Evolutionary conservation across 2,888 invertebrate genomes (phyloP), one percentile per base, ranked within the genome.

Genomic region (Orthonychiurus folsomi): DNA sequence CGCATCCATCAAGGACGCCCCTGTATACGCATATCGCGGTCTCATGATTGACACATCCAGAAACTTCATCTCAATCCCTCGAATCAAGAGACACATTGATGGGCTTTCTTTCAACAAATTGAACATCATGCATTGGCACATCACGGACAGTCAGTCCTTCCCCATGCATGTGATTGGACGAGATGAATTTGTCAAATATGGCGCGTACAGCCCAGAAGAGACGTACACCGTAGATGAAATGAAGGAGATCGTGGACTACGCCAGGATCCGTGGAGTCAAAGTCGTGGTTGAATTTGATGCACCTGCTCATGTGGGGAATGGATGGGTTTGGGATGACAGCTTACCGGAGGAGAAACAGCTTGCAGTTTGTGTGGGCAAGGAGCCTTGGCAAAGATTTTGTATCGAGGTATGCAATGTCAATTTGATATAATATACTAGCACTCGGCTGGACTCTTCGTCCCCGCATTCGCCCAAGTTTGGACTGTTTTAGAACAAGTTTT

Each of bases 261-360:
- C 89, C 0, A 82, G 84, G 67, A 75, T 84, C 28, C 81, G 90
- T 53, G 95, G 94, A 0, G 85, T 95, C 59, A 83, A 91, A 56
- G 86, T 95, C 15, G 75, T 95, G 73, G 93, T 94, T 0, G 95
- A 95, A 80, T 88, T 93, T 74, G 93, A 93, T 77, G 89, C 90
- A 58, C 93, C 93, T 0, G 91, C 91, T 63, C 92, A 92, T 76
- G 88, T 89, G 12, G 90, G 90, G 18, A 5, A 50, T 61, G 74
- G 74, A 18, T 74, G 73, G 73, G 69, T 73, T 65, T 75, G 73
- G 73, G 73, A 73, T 5, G 69, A 68, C n/a, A 63, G 63, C 21
- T 82, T 70, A 37, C 74, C 72, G 1, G 63, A 71, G 59, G 74
- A 73, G 20, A 61, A 70, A 18, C 15, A 5, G 9, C 56, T 75